Base-by-base conservation (phyloP, 1,140 invertebrate genomes). In the Ceratitis capitata region DNA sequence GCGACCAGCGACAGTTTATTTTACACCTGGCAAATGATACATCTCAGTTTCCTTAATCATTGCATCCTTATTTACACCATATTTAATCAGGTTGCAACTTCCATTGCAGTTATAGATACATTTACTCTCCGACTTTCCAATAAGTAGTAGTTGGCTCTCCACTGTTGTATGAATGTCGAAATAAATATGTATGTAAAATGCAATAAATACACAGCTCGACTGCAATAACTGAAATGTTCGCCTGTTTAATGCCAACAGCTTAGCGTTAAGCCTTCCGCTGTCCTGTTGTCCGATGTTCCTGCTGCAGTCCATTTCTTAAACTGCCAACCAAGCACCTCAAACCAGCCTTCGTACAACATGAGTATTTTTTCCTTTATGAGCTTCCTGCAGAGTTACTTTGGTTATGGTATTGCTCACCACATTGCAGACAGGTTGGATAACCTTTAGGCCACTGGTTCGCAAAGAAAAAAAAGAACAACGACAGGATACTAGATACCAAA, bases 361-460 rank as follows among this genome's bases (percentile, higher is more conserved):
- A 61, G 0, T 78, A 14, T 23, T 78, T 78, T 42, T 45, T 26
- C 35, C 32, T 78, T 78, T 78, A 26, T 16, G 14, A 19, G 45
- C 69, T 78, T 78, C 69, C 69, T 78, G 69, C 23, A 19, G 69
- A n/a, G 39, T 78, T 78, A 39, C 69, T 78, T 45, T 45, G 69
- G 69, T 78, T 45, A 78, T 78, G 69, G 39, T 78, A 45, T 78
- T 78, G 39, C 39, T 45, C 19, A 78, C 69, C 69, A 45, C 69
- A 78, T n/a, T 78, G 69, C 39, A 78, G 69, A 78, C 69, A 78
- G 69, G 69, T 78, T 78, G 69, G 69, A 78, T 78, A 78, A 45
- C 69, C 69, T 45, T 45, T 78, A 78, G 69, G 69, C 69, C 69
- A 78, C 69, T 78, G 39, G 69, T 78, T 78, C 39, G n/a, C 29